Evolutionary conservation across 2,797 vertebrate species (phyloP).

Genomic region (Tauraco hartlaubi): DNA sequence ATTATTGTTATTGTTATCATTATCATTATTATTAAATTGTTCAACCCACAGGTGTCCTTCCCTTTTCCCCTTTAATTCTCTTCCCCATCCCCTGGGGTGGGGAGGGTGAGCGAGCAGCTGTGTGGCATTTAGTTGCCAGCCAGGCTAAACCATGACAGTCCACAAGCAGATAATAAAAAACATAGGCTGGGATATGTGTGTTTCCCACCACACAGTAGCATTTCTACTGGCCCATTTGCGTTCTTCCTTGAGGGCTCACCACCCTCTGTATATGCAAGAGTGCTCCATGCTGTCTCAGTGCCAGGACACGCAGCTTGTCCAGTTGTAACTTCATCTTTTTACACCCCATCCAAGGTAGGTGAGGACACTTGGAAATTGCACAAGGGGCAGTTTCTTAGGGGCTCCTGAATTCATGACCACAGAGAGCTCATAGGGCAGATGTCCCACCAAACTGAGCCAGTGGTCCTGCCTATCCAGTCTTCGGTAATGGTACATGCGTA

Average conservation of each 20-base stretch:
- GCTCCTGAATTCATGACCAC: neutral
- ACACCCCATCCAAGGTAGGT: neutral
- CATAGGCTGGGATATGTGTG: neutral
- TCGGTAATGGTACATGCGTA: fast-evolving
- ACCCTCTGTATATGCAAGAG: neutral
- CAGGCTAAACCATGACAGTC: no score
- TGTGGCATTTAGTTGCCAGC: no score
- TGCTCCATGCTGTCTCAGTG: neutral
- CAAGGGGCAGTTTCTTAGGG: neutral
- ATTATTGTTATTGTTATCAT: no score
- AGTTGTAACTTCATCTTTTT: neutral
- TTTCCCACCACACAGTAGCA: fast-evolving
- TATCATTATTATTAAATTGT: no score
- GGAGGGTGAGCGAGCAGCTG: no score
- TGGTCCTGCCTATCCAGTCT: neutral
- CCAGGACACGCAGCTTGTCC: fast-evolving
- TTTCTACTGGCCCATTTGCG: neutral
- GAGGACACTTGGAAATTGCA: neutral
- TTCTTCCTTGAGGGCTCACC: neutral
- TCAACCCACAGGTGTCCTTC: no score
- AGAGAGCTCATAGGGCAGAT: neutral
- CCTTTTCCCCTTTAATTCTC: no score
- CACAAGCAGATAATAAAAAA: neutral
- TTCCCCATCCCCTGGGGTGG: no score
- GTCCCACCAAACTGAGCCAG: neutral